Percentiles rank a stretch among this genome's conserved stretches.
Evolutionary conservation across 2,113 vertebrate genomes (phyloP).

Genomic region (Hystrix cristata): DNA sequence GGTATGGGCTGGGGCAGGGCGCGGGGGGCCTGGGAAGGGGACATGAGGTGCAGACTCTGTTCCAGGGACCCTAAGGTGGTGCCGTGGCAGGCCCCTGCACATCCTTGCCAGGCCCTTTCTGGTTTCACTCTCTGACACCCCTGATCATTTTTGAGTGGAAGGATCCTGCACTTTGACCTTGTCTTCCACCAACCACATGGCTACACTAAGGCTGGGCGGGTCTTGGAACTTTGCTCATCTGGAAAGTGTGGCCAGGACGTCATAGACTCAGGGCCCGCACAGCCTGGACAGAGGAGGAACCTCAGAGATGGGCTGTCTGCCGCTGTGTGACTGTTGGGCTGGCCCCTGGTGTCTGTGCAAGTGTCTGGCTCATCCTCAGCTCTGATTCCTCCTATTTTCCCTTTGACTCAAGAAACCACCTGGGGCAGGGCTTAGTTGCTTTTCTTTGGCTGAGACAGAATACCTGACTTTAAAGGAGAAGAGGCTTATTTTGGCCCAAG

Average conservation of each 20-base stretch:
- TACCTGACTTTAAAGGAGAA: too few species aligned
- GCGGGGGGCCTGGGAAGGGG: background rate
- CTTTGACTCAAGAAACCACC: too few species aligned
- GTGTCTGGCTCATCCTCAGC: background rate
- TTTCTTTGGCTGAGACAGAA: too few species aligned
- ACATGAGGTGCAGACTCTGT: background rate
- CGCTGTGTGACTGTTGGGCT: background rate
- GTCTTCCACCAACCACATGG: too few species aligned
- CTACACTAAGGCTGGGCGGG: background rate
- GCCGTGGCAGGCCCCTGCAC: rapidly evolving
- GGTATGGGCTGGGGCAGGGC: slow-evolving; percentile 85
- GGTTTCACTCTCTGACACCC: background rate
- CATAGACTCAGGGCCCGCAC: background rate
- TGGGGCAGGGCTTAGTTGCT: too few species aligned
- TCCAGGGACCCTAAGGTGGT: rapidly evolving
- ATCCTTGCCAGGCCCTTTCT: rapidly evolving
- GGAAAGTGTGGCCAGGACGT: too few species aligned
- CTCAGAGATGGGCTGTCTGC: background rate
- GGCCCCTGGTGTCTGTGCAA: background rate
- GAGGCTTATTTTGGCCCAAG: too few species aligned
- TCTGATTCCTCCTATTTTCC: background rate
- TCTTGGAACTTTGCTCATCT: background rate
- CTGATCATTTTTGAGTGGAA: background rate
- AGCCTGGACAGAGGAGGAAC: background rate
- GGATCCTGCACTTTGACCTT: background rate